phyloP scores from a whole-genome alignment of 2,888 invertebrate species.

The Drosophila meridiana region DNA sequence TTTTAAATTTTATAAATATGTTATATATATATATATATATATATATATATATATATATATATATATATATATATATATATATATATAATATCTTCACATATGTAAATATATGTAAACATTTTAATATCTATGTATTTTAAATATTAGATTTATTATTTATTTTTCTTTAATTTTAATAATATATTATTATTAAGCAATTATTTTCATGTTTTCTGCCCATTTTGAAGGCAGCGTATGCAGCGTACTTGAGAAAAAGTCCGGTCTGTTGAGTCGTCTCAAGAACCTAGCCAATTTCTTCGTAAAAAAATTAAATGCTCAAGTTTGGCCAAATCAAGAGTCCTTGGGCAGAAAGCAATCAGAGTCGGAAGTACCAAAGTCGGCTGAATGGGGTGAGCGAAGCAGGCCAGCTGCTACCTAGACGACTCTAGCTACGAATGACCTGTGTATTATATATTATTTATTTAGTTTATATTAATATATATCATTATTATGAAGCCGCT shows the following conservation, averaged over 20 bases:
- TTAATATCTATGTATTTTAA: no score
- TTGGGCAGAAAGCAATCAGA: not conserved
- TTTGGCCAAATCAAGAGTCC: not conserved
- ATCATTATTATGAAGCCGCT: no score
- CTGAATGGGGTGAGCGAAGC: not conserved
- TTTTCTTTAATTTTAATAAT: not conserved
- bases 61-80: no score
- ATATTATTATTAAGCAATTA: not conserved
- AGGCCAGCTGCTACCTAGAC: not conserved
- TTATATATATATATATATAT: not conserved
- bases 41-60: no score
- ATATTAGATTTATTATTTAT: no score
- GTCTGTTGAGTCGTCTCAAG: not conserved
- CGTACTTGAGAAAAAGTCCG: not conserved
- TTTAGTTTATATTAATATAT: no score
- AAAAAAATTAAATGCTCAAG: not conserved
- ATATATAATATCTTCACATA: no score
- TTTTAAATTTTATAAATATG: not conserved
- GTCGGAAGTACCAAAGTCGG: not conserved
- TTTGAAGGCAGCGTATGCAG: not conserved
- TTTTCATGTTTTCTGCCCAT: not conserved
- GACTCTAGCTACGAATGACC: not conserved
- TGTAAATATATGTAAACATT: no score
- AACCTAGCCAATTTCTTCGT: not conserved
- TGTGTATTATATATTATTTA: no score